Conservation (phyloP, 2,797 vertebrate genomes). For the Nasua narica region DNA sequence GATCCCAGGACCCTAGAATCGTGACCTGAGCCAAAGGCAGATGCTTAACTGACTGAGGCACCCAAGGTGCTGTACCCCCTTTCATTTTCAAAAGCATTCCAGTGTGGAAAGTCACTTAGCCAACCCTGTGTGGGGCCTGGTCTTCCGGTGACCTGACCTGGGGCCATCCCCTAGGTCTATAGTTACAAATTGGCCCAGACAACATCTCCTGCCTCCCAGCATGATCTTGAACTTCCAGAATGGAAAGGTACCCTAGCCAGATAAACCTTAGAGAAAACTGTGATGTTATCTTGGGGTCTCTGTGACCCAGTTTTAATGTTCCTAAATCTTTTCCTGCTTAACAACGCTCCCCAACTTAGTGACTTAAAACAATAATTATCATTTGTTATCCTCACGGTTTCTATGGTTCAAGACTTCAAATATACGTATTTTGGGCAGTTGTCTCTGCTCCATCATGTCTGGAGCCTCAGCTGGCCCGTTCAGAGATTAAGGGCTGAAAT, state of each 20-base stretch:
- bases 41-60: too few relatives aligned
- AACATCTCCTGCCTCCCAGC: neutral
- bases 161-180: neutral
- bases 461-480: neutral
- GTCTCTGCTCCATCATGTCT: neutral
- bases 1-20: too few relatives aligned
- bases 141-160: neutral
- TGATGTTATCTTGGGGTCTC: neutral
- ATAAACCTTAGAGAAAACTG: neutral
- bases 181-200: neutral
- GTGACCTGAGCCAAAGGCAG: too few relatives aligned
- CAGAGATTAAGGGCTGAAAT: neutral
- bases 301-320: neutral
- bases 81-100: neutral
- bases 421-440: neutral
- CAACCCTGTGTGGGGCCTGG: neutral
- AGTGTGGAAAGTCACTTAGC: neutral
- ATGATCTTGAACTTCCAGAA: neutral
- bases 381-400: neutral
- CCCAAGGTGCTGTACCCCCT: neutral
- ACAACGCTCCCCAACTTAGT: neutral
- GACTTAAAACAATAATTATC: neutral
- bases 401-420: neutral
- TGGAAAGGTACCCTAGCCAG: neutral
- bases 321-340: neutral